Conservation (phyloP, 1,140 invertebrate genomes). For the Drosophila fuyamai region DNA sequence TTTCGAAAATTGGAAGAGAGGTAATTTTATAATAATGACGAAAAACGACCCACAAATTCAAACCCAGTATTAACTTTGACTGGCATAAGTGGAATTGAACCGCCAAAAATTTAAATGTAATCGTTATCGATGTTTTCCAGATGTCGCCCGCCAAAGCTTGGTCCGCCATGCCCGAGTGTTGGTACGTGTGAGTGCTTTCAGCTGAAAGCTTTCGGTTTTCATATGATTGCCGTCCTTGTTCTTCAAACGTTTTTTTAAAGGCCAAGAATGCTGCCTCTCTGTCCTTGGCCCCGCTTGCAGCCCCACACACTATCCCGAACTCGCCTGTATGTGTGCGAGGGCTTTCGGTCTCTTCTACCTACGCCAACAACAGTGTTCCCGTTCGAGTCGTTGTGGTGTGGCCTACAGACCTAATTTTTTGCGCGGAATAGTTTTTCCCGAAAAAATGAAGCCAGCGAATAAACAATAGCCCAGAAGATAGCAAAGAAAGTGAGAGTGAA, state of each 20-base stretch:
- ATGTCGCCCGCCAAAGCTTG: slow-evolving; percentile 9
- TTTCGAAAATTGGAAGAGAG: no score
- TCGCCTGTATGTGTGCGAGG: slow-evolving; percentile 20
- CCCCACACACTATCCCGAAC: slow-evolving; percentile 15
- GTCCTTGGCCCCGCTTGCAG: slow-evolving; percentile 68
- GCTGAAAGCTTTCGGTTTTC: slow-evolving; percentile 57
- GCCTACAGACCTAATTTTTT: slow-evolving; percentile 84
- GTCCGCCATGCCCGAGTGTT: not conserved
- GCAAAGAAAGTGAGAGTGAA: slow-evolving; percentile 44
- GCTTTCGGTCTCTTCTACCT: slow-evolving; percentile 80
- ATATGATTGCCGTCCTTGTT: slow-evolving; percentile 84
- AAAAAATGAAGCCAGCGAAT: slow-evolving; percentile 69
- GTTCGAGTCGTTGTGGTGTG: slow-evolving; percentile 58
- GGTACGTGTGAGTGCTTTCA: slow-evolving; percentile 51
- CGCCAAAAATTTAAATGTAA: not conserved
- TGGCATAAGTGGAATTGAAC: no score
- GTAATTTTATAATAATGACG: no score
- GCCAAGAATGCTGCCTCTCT: slow-evolving; percentile 72
- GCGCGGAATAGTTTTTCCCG: slow-evolving; percentile 72
- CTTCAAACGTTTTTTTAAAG: slow-evolving; percentile 83
- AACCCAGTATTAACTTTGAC: no score
- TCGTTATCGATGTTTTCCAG: not conserved
- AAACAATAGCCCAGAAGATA: slow-evolving; percentile 49
- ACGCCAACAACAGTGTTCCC: slow-evolving; percentile 82
- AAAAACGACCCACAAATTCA: not conserved